Evolutionary conservation across 2,113 vertebrate genomes (phyloP), one percentile per base, ranked within the genome.

Genomic region (Oreotrochilus melanogaster): DNA sequence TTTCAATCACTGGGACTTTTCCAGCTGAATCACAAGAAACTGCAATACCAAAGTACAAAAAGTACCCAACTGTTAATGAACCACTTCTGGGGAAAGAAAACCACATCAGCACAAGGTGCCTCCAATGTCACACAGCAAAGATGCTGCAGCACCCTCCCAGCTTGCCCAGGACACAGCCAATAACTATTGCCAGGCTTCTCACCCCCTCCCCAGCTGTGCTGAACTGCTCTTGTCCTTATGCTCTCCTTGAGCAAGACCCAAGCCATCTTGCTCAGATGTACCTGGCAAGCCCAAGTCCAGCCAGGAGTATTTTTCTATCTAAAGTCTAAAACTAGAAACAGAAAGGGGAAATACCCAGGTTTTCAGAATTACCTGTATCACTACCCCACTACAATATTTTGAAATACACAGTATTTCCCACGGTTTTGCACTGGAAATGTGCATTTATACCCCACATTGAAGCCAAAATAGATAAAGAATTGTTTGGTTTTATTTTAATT

Each of bases 221-320:
- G 58, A 93, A 78, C 81, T n/a, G 64, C 91, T 96, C 93, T 30
- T 54, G 82, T 87, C 96, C 94, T 97, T 97, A 85, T 94, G 96
- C 60, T 96, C 23, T 1, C 85, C 57, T 93, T 91, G 92, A 93
- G 58, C 2, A 79, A 16, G 4, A 95, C 92, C 96, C 94, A 97
- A 18, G 33, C 88, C 27, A 69, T 75, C 71, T n/a, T 51, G 67
- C 28, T 80, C 4, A 1, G 19, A 37, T 27, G 19, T 23, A 89
- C 92, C 87, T 92, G 84, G 62, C 43, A 86, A 71, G 86, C 88
- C 31, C 3, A 0, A 78, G 39, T 31, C 67, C 71, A 56, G 78
- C 16, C 75, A 78, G 4, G 1, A 74, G 48, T 5, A 39, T 33
- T 82, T 43, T 72, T 60, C 51, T 28, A 70, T 51, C 71, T 39